Conservation (phyloP, 2,888 invertebrate species). For the Molorchus minor region DNA sequence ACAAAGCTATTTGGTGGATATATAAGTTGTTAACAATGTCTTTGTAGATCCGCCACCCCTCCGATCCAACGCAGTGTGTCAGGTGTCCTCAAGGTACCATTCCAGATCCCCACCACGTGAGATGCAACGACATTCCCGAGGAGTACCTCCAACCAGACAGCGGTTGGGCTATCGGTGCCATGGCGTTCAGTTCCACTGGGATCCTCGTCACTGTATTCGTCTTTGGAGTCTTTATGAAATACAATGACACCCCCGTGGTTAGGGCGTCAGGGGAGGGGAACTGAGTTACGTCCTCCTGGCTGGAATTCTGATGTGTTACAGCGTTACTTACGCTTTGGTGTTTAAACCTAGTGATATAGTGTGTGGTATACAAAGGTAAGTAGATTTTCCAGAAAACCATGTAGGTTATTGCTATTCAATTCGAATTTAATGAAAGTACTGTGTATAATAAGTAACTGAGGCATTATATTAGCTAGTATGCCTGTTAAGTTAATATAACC, state of each 20-base stretch:
- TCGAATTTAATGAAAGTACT: too few relatives aligned
- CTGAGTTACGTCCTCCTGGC: constrained; percentile 89
- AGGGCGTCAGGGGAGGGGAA: constrained; percentile 92
- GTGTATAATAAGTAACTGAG: too few relatives aligned
- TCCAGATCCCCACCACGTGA: constrained; percentile 79
- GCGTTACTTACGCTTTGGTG: constrained; percentile 91
- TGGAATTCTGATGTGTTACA: constrained; percentile 90
- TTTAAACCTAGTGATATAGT: constrained; percentile 87
- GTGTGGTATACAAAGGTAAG: constrained; percentile 88
- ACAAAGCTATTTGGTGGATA: too few relatives aligned
- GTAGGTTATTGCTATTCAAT: too few relatives aligned
- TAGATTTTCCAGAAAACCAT: neutral
- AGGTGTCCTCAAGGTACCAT: constrained; percentile 85
- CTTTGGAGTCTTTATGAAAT: constrained; percentile 68
- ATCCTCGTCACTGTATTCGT: constrained; percentile 71
- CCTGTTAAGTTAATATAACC: too few relatives aligned
- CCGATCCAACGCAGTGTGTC: constrained; percentile 84
- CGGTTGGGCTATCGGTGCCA: constrained; percentile 92
- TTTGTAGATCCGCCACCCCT: constrained; percentile 78
- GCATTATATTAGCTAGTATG: too few relatives aligned
- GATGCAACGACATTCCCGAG: constrained; percentile 82
- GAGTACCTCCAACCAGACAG: constrained; percentile 83
- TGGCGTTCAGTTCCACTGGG: constrained; percentile 88
- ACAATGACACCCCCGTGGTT: constrained; percentile 96
- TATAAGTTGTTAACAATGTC: constrained; percentile 16